Conservation (phyloP, 2,888 invertebrate species). For the Choristoneura rosaceana region DNA sequence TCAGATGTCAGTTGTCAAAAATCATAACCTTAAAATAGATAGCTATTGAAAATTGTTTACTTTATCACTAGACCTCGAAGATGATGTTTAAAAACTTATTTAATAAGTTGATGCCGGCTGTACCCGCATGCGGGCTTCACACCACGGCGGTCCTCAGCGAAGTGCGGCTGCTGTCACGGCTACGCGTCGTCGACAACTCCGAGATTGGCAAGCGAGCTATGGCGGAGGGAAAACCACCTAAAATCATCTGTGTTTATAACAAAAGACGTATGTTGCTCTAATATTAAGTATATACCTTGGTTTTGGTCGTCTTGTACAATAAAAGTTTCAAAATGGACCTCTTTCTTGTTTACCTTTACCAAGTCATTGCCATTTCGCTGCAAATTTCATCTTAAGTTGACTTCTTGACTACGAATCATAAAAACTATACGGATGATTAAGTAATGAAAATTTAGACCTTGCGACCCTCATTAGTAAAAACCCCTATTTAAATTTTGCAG, state of each 20-base stretch:
- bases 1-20: conserved; percentile 37
- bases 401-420: too few relatives aligned
- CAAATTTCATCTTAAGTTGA: too few relatives aligned
- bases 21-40: conserved; percentile 24
- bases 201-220: conserved; percentile 97
- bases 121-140: conserved; percentile 77
- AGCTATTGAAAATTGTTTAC: conserved; percentile 23
- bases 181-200: conserved; percentile 98
- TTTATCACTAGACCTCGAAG: conserved; percentile 10
- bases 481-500: conserved; percentile 52
- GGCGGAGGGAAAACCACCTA: conserved; percentile 97
- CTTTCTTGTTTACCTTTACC: too few relatives aligned
- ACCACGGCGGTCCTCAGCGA: conserved; percentile 86
- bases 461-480: background rate
- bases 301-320: background rate
- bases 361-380: too few relatives aligned
- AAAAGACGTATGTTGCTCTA: conserved; percentile 82
- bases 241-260: conserved; percentile 97
- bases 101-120: conserved; percentile 54
- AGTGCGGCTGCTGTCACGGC: conserved; percentile 90
- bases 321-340: too few relatives aligned
- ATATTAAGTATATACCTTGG: background rate
- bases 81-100: conserved; percentile 71
- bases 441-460: background rate
- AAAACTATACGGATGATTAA: background rate